Base-by-base conservation (phyloP, 1,140 invertebrate genomes). In the Hylyphantes graminicola region DNA sequence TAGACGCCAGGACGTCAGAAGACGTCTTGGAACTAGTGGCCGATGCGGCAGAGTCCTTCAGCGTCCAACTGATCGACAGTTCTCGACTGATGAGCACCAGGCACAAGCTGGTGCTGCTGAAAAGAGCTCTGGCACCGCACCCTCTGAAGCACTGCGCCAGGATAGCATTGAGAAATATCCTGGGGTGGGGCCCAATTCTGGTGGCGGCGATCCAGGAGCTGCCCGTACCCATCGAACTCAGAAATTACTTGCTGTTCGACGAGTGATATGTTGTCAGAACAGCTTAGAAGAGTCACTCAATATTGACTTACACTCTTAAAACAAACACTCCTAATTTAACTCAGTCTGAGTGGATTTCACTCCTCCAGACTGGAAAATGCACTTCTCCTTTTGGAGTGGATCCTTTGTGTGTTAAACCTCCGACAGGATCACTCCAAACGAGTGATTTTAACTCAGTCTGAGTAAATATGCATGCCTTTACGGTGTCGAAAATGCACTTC, bases 31-130 rank as follows among this genome's bases (percentile, higher is more conserved):
- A 92, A 63, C 89, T 92, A 19, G 89, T 96, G n/a, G 88, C 95
- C 57, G 93, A 95, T 86, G 93, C 94, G 0, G 93, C 94, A 0
- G 94, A 96, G 89, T 92, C 93, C 8, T 96, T 95, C 88, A 94
- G 95, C 88, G 55, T 85, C 17, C 90, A 93, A 0, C 94, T 94
- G 81, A 95, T 96, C 93, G 78, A 86, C 15, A 90, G 93, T 86
- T 93, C 94, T 88, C 91, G 92, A 70, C 91, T 92, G 3, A 88
- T 96, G 4, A 93, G 91, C 2, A 89, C 92, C 7, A 91, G 91
- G 0, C 94, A 95, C 87, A 94, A 93, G 87, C 89, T 92, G 63
- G 87, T 91, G 8, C 90, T 95, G 17, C 91, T 95, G 83, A 90
- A 93, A 80, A 91, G 93, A 6, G 94, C 94, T 2, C 91, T 92